phyloP scores from a whole-genome alignment of 2,888 invertebrate genomes.

The Cactoblastis cactorum region DNA sequence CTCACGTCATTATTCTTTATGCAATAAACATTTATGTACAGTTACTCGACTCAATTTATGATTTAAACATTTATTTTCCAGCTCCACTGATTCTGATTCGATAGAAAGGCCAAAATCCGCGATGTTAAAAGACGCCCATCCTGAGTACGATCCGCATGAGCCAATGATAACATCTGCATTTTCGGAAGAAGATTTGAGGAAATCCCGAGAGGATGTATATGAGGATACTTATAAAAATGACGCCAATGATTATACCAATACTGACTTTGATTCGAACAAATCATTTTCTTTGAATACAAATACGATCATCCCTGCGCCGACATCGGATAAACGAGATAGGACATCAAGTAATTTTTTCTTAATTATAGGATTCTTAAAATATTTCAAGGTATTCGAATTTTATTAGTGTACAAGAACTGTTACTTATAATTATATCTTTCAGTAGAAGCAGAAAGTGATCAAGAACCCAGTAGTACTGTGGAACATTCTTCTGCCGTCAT shows the following conservation, averaged over 20 bases:
- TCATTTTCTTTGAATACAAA: conserved; percentile 49
- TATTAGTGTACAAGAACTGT: not conserved
- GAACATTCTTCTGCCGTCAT: conserved; percentile 73
- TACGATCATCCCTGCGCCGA: conserved; percentile 39
- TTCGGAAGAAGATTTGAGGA: conserved; percentile 68
- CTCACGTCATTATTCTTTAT: no score
- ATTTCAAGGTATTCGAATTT: no score
- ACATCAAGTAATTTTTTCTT: conserved; percentile 39
- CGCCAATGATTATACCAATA: conserved; percentile 41
- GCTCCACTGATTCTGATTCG: conserved; percentile 71
- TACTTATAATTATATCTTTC: conserved; percentile 15
- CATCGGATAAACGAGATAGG: conserved; percentile 47
- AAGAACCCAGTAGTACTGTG: conserved; percentile 90
- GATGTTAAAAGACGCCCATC: conserved; percentile 65
- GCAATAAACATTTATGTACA: no score
- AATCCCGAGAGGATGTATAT: conserved; percentile 63
- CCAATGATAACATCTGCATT: conserved; percentile 74
- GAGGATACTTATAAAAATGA: conserved; percentile 60
- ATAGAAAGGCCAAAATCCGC: conserved; percentile 71
- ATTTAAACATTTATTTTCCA: conserved; percentile 25
- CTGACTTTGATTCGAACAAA: conserved; percentile 53
- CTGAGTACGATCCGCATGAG: conserved; percentile 72
- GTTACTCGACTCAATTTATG: not conserved
- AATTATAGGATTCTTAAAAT: no score
- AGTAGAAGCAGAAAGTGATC: conserved; percentile 83